Evolutionary conservation across 1,140 invertebrate species (phyloP), one percentile per base, ranked within the genome.

Genomic region (Drosophila kurseongensis): DNA sequence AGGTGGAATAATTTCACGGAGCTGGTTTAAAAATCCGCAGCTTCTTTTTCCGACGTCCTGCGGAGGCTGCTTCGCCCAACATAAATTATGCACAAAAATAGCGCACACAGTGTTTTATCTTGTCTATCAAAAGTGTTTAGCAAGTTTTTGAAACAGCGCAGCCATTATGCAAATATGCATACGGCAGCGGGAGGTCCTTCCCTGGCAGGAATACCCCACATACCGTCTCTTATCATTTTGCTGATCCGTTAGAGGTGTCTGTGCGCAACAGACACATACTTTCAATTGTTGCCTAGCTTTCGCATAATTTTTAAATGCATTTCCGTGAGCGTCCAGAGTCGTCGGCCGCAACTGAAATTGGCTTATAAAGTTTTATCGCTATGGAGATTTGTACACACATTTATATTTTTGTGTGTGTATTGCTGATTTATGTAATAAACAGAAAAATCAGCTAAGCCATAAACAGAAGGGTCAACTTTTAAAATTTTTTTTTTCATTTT

Each of bases 51-150:
- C 9, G 35, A 50, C 36, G 62, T 69, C 48, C 48, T 71, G 51
- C 50, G 27, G 52, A 29, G 66, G 42, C 18, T 23, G 50, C 27
- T 35, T 8, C 45, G 47, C 32, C 69, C 77, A 61, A 72, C 84
- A 75, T 89, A 89, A 89, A 90, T 89, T 89, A 89, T 89, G 84
- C 84, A 75, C 68, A 80, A 89, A 89, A 89, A 90, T 90, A 69
- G 67, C 77, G 62, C 55, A 80, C 84, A 66, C 85, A 80, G 80
- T 90, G 77, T 89, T 89, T 89, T 89, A 89, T 89, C 84, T 89
- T 89, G 84, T 89, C 85, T 89, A 89, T 90, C 84, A 89, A 90
- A 80, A 89, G 85, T 90, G 84, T 89, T 89, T 89, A 89, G 84
- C 84, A 89, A 89, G 85, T 89, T 89, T 84, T 89, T 89, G 77